Conservation (phyloP, 2,797 vertebrate species). For the Chiroxiphia lanceolata region DNA sequence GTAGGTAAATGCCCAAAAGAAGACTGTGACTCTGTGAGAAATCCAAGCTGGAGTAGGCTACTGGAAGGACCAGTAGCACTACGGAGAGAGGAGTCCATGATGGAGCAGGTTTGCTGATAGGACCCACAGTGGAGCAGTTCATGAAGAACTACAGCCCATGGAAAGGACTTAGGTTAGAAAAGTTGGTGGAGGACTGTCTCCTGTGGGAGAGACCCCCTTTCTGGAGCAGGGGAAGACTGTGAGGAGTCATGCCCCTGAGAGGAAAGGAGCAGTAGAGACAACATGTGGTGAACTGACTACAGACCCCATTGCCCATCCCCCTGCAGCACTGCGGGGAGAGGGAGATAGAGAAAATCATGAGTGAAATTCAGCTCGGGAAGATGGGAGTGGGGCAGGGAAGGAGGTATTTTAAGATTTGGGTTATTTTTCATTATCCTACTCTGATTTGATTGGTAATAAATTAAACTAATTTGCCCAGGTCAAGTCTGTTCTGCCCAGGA, state of each 20-base stretch:
- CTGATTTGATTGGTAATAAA: neutral
- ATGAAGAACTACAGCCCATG: neutral
- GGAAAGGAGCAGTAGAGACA: neutral
- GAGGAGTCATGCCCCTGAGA: neutral
- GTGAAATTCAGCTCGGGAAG: neutral
- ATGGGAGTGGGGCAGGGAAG: rapidly evolving
- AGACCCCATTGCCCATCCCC: neutral
- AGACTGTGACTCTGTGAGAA: neutral
- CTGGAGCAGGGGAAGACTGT: neutral
- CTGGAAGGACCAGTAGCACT: neutral
- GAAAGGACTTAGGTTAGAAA: neutral
- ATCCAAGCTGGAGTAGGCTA: neutral
- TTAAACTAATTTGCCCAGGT: neutral
- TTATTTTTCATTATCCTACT: neutral
- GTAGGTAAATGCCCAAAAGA: neutral
- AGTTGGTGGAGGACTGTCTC: neutral
- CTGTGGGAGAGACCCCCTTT: neutral
- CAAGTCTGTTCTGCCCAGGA: neutral
- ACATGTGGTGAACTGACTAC: too few species aligned
- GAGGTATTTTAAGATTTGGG: neutral
- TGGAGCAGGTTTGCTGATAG: neutral
- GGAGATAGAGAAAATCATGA: neutral
- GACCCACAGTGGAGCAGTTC: neutral
- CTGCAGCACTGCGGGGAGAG: rapidly evolving
- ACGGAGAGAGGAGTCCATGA: rapidly evolving